These are phyloP conservation scores for Opisthocomus hoazin DNA, from an alignment of 2,113 vertebrate species.

Conservation along the genomic window DNA sequence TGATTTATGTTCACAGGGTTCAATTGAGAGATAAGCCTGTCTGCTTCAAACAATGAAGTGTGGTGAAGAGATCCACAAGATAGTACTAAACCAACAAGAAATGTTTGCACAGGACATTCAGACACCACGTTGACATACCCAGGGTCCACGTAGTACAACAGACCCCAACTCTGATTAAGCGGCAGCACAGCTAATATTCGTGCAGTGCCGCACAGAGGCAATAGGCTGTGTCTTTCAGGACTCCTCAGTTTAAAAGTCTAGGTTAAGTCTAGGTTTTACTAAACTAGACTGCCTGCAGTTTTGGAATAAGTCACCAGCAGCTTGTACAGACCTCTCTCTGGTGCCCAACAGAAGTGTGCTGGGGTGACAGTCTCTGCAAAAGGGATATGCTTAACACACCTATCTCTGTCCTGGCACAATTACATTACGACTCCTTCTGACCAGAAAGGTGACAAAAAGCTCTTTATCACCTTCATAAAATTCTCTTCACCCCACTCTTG, in stretches of 20 bases:
- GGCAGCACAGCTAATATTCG: not conserved
- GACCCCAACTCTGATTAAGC: not conserved
- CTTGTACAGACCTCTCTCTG: not conserved
- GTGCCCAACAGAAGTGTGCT: not conserved
- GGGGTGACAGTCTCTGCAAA: not conserved
- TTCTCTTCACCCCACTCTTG: not conserved
- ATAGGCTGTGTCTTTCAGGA: not conserved
- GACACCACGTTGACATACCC: not conserved
- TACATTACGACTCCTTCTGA: not conserved
- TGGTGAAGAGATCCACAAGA: not conserved
- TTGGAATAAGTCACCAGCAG: not conserved
- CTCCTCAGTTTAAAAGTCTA: not conserved
- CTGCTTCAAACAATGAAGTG: conserved; percentile 11
- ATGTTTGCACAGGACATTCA: not conserved
- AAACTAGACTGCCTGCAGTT: not conserved
- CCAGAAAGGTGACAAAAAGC: not conserved
- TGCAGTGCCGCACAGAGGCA: not conserved
- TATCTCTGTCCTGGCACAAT: rapidly evolving
- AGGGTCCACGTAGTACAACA: not conserved
- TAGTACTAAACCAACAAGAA: not conserved
- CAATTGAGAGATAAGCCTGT: not conserved
- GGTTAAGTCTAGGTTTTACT: too few species aligned
- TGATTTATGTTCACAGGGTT: conserved; percentile 16
- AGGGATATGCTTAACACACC: not conserved
- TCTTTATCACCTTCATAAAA: not conserved